phyloP scores from a whole-genome alignment of 2,113 vertebrate species.

The Oceanodroma tethys region DNA sequence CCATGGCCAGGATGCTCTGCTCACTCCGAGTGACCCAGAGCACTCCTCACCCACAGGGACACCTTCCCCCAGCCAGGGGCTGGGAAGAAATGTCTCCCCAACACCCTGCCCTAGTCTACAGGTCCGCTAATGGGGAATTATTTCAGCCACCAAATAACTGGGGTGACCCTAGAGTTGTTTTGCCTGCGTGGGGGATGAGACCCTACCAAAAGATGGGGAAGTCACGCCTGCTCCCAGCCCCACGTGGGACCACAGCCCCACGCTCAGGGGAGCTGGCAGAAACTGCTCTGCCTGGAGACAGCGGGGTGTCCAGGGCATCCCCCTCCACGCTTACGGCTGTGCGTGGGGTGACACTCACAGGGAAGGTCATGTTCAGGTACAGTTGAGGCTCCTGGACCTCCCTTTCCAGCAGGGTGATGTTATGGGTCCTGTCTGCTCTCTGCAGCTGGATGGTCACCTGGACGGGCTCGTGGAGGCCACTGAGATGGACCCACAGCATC shows the following conservation, averaged over 20 bases:
- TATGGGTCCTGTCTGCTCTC: accelerated
- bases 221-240: not conserved
- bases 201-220: not conserved
- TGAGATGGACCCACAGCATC: slow-evolving; percentile 15
- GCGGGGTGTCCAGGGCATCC: not conserved
- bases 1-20: not conserved
- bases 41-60: not conserved
- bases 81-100: not conserved
- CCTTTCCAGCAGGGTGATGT: not conserved
- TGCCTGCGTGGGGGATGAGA: not conserved
- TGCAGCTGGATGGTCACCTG: not conserved
- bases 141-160: not conserved
- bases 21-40: not conserved
- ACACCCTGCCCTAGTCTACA: not conserved
- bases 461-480: not conserved
- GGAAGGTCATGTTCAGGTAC: not conserved
- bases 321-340: accelerated
- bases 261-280: not conserved
- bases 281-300: not conserved
- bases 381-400: not conserved
- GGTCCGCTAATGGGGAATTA: not conserved
- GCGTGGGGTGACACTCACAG: not conserved
- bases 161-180: not conserved
- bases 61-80: not conserved
- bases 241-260: not conserved